Percentiles rank a stretch among this genome's conserved stretches.
phyloP scores from a whole-genome alignment of 2,797 vertebrate species.

The Galaxias olidus region DNA sequence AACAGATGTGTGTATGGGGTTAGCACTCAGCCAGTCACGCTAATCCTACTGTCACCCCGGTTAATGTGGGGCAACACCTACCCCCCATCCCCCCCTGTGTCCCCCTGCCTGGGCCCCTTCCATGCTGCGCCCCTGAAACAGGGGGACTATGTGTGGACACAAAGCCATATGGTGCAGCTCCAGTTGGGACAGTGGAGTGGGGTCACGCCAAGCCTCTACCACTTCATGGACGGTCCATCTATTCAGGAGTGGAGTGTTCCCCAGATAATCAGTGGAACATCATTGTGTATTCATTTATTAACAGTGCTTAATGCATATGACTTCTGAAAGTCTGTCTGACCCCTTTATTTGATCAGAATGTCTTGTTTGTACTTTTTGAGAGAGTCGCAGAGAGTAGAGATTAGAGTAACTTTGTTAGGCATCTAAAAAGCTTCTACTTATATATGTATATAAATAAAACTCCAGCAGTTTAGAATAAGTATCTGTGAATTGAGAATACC shows the following conservation, averaged over 20 bases:
- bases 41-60: background rate
- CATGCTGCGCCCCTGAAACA: constrained; percentile 14
- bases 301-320: constrained; percentile 41
- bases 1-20: constrained; percentile 9
- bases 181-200: constrained; percentile 30
- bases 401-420: no score
- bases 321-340: constrained; percentile 21
- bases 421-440: no score
- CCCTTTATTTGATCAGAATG: no score
- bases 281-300: constrained; percentile 40
- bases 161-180: constrained; percentile 70
- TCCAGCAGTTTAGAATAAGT: no score
- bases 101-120: constrained; percentile 3
- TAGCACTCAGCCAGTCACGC: constrained; percentile 29
- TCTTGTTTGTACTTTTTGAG: background rate
- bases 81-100: constrained; percentile 33
- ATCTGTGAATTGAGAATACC: no score
- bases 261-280: constrained; percentile 22
- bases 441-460: no score
- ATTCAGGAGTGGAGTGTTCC: constrained; percentile 35
- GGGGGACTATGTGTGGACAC: constrained; percentile 29
- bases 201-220: constrained; percentile 20
- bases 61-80: constrained; percentile 53
- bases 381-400: background rate
- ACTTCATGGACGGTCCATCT: constrained; percentile 61